These are phyloP conservation scores for Pygathrix nemaeus DNA, from an alignment of 2,113 vertebrate genomes.

Conservation along the genomic window DNA sequence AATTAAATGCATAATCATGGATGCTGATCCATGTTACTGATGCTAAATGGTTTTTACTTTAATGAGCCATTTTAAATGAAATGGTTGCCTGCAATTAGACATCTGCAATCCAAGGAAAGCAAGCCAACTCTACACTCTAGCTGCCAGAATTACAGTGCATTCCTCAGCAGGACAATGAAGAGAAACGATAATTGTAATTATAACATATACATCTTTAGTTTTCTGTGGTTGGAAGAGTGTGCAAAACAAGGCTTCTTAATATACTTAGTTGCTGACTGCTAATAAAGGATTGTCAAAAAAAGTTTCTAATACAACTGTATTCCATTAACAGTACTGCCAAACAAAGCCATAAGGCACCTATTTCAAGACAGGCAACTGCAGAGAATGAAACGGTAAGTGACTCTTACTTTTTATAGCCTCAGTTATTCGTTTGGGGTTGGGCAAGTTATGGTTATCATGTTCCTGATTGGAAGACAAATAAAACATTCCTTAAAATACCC, in stretches of 20 bases:
- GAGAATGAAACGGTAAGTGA: background rate
- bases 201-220: conserved; percentile 86
- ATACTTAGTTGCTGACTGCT: conserved; percentile 85
- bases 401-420: background rate
- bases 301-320: conserved; percentile 68
- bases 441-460: background rate
- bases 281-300: conserved; percentile 85
- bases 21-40: conserved; percentile 83
- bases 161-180: conserved; percentile 88
- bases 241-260: conserved; percentile 86
- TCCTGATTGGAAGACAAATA: conserved; percentile 5
- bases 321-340: conserved; percentile 68
- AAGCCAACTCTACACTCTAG: conserved; percentile 81
- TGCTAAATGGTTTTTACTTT: conserved; percentile 85
- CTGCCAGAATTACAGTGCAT: conserved; percentile 87
- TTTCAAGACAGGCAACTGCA: conserved; percentile 51
- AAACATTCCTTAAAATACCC: background rate
- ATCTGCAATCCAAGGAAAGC: conserved; percentile 86
- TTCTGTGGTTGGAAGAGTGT: conserved; percentile 79
- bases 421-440: background rate
- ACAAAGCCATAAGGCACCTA: conserved; percentile 56
- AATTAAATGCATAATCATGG: conserved; percentile 87
- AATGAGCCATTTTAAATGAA: conserved; percentile 89
- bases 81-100: conserved; percentile 90
- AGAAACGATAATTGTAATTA: conserved; percentile 88